Evolutionary conservation across 2,888 invertebrate species (phyloP).

Genomic region (Nephrotoma appendiculata): DNA sequence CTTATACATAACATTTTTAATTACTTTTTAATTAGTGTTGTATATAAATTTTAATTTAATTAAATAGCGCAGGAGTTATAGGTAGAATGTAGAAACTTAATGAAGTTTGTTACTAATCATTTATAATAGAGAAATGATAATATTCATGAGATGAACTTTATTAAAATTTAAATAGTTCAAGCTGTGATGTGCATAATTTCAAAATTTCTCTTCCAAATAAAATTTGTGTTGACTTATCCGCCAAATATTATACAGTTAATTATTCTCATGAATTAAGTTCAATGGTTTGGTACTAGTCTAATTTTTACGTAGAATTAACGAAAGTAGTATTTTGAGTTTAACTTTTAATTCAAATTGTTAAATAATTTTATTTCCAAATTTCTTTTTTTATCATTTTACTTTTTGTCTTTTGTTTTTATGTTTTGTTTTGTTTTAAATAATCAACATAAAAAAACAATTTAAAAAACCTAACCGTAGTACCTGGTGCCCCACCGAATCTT

Average conservation of each 20-base stretch:
- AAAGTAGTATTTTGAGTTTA: slow-evolving; percentile 6
- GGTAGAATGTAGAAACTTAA: neutral
- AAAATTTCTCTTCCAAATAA: too few species aligned
- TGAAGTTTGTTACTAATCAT: neutral
- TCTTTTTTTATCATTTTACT: slow-evolving; percentile 15
- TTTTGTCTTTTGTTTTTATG: neutral
- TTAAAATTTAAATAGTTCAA: neutral
- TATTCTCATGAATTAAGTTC: neutral
- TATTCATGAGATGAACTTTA: neutral
- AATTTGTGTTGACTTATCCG: too few species aligned
- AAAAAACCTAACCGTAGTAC: slow-evolving; percentile 48
- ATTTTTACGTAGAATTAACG: neutral
- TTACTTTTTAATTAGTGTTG: neutral
- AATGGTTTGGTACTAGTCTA: neutral
- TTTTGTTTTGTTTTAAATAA: slow-evolving; percentile 16
- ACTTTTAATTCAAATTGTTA: slow-evolving; percentile 7
- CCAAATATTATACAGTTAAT: neutral
- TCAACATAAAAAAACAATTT: slow-evolving; percentile 5
- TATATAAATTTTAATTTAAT: neutral
- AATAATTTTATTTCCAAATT: slow-evolving; percentile 12
- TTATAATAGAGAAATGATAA: neutral
- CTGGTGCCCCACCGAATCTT: slow-evolving; percentile 91
- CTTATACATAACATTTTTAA: neutral
- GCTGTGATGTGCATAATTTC: too few species aligned
- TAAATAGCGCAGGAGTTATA: neutral